Conservation (phyloP, 2,888 invertebrate species). For the Gandaritis pyraliata region DNA sequence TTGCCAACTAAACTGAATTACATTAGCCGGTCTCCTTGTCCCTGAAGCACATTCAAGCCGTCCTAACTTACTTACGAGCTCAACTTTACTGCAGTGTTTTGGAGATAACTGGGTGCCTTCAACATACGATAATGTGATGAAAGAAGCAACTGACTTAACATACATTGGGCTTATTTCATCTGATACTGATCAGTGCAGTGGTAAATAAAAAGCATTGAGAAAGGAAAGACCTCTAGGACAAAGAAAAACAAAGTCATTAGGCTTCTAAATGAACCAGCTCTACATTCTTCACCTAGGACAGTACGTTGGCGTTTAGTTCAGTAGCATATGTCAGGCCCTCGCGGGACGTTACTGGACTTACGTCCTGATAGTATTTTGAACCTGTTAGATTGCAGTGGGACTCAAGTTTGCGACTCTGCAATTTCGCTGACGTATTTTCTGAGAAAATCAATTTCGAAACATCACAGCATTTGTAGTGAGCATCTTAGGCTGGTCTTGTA, state of each 20-base stretch:
- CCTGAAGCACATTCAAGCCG: constrained; percentile 44
- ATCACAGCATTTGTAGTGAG: background rate
- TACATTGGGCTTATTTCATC: too few relatives aligned
- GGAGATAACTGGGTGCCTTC: constrained; percentile 8
- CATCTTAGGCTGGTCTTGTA: background rate
- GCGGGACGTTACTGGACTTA: constrained; percentile 34
- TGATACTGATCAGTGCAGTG: too few relatives aligned
- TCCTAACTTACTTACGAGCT: constrained; percentile 45
- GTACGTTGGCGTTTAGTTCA: constrained; percentile 29
- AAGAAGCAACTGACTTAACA: too few relatives aligned
- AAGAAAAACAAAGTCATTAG: background rate
- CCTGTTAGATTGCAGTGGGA: constrained; percentile 36
- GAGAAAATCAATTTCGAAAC: background rate
- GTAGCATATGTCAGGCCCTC: constrained; percentile 31
- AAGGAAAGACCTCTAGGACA: too few relatives aligned
- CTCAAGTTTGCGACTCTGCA: constrained; percentile 16
- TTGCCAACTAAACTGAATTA: constrained; percentile 45
- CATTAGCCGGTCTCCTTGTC: constrained; percentile 42
- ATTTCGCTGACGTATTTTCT: constrained; percentile 2
- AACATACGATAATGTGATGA: too few relatives aligned
- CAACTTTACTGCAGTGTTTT: constrained; percentile 25
- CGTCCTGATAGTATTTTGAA: constrained; percentile 36
- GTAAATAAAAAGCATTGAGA: too few relatives aligned
- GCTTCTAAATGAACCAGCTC: constrained; percentile 6
- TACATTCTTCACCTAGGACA: background rate